Percentiles rank a stretch among this genome's conserved stretches.
These are phyloP conservation scores for Watersipora subatra DNA, from an alignment of 1,140 invertebrate species.

Conservation along the genomic window DNA sequence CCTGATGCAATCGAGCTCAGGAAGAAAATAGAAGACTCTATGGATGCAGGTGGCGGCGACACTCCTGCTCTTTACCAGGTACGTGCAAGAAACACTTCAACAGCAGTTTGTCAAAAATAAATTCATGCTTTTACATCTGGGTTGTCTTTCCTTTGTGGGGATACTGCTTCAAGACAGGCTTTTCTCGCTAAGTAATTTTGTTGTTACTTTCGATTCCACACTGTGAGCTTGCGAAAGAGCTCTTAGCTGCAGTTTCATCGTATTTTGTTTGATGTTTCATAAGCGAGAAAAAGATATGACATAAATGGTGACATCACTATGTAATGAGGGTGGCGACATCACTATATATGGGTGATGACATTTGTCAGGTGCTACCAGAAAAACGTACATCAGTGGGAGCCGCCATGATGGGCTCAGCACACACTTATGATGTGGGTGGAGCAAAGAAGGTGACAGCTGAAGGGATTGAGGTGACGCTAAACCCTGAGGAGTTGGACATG, in stretches of 20 bases:
- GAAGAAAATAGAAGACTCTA: slow-evolving; percentile 91
- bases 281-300: too few species aligned
- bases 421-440: slow-evolving; percentile 72
- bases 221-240: too few species aligned
- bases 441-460: slow-evolving; percentile 41
- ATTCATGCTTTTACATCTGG: background rate
- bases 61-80: slow-evolving; percentile 32
- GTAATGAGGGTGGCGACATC: too few species aligned
- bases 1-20: slow-evolving; percentile 94
- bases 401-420: slow-evolving; percentile 83
- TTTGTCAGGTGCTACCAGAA: slow-evolving; percentile 69
- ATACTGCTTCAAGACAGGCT: background rate
- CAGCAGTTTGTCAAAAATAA: background rate
- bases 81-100: background rate
- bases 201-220: too few species aligned
- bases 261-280: too few species aligned
- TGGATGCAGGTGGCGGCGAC: slow-evolving; percentile 57
- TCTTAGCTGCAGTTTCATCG: too few species aligned
- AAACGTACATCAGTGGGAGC: slow-evolving; percentile 77
- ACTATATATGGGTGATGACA: too few species aligned
- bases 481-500: slow-evolving; percentile 86
- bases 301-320: too few species aligned
- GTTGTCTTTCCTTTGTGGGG: background rate
- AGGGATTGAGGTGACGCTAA: slow-evolving; percentile 57
- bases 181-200: too few species aligned